Base-by-base conservation (phyloP, 2,113 vertebrate species). In the Halichoerus grypus region DNA sequence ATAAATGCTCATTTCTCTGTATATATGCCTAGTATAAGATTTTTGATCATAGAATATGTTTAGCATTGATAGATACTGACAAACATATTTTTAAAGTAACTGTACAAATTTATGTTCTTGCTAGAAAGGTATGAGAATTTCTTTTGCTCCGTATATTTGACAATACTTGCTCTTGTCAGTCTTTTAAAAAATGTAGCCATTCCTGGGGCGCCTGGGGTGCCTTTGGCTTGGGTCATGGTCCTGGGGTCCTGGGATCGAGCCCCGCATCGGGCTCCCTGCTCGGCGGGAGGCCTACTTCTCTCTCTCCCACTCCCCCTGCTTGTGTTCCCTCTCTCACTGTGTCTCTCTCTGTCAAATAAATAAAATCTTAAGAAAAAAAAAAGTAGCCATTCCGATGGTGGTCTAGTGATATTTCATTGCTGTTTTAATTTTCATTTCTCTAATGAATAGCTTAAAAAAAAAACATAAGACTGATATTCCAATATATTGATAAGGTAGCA, bases 31-130 rank as follows among this genome's bases (percentile, higher is more conserved):
- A 33, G 22, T 15, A 36, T 63, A 79, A 53, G 9, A 79, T 84
- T 79, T 89, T 46, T 46, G 11, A 4, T 87, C 39, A 81, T 67
- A 55, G 7, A 74, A 74, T 57, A 31, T 51, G 49, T 33, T 83
- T 63, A 96, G 55, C 3, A 42, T 91, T 61, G 74, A 80, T 71
- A 57, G n/a, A 55, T 49, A 53, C 19, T 53, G 33, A 42, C 13
- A 91, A 83, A 72, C 5, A 49, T 55, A 88, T 96, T 86, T 83
- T 19, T 53, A 65, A 87, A 88, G 19, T 83, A 83, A 31, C 71
- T 80, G 10, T 51, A 42, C 39, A 67, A 59, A 46, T 46, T 42
- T 67, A 84, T 42, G 28, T 84, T 59, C 22, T 88, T 46, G 53
- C 31, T 28, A 55, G 53, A 26, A 93, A 77, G 7, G 31, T 74